phyloP scores from a whole-genome alignment of 1,140 invertebrate species.

The Trichonephila clavata region DNA sequence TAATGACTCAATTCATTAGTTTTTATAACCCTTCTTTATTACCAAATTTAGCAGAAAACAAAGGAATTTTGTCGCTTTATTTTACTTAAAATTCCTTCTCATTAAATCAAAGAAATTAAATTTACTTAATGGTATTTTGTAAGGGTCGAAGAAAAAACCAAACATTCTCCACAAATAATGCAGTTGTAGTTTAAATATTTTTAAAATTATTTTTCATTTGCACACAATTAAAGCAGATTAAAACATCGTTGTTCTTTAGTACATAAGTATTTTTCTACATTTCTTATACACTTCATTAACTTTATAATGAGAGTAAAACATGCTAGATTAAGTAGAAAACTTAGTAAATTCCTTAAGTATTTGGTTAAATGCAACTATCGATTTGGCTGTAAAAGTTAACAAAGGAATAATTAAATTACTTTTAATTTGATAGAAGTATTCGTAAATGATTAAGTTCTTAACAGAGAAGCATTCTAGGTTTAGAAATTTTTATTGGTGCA shows the following conservation, averaged over 20 bases:
- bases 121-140: too few species aligned
- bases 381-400: not conserved
- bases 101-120: too few species aligned
- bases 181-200: not conserved
- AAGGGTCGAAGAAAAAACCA: not conserved
- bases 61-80: too few species aligned
- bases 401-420: not conserved
- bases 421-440: too few species aligned
- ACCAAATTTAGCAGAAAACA: too few species aligned
- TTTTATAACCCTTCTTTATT: too few species aligned
- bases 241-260: not conserved
- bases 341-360: not conserved
- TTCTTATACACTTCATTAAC: constrained; percentile 7
- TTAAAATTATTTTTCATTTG: not conserved
- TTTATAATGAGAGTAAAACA: not conserved
- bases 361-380: not conserved
- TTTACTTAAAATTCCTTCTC: too few species aligned
- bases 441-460: too few species aligned
- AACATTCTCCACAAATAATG: not conserved
- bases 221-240: not conserved
- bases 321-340: constrained; percentile 22
- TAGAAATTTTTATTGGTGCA: too few species aligned
- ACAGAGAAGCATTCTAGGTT: too few species aligned
- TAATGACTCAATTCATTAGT: too few species aligned
- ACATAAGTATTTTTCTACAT: not conserved